Conservation (phyloP, 2,113 vertebrate species). For the Blennius ocellaris region DNA sequence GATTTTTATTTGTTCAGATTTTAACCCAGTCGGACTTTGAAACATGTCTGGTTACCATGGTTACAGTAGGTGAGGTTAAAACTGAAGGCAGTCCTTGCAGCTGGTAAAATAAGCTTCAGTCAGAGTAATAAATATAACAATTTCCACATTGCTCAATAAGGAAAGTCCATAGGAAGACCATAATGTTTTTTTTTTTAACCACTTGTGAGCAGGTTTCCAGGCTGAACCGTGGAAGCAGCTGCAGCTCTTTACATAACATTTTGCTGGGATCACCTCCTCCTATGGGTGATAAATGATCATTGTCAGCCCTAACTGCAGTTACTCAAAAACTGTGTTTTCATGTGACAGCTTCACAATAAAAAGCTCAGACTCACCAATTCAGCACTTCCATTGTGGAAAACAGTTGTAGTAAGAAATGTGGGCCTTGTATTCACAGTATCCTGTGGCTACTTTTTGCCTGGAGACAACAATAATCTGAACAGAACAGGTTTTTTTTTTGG, state of each 20-base stretch:
- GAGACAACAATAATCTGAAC: too few relatives aligned
- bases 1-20: not conserved
- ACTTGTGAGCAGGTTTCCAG: not conserved
- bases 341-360: slow-evolving; percentile 4
- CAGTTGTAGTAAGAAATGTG: too few relatives aligned
- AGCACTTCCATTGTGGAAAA: too few relatives aligned
- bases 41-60: not conserved
- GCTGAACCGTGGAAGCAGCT: not conserved
- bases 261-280: not conserved
- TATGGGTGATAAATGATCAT: not conserved
- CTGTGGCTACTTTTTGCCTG: too few relatives aligned
- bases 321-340: not conserved
- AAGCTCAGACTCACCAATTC: not conserved
- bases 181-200: slow-evolving; percentile 5
- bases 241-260: not conserved
- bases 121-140: too few relatives aligned
- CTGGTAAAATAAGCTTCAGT: too few relatives aligned
- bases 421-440: too few relatives aligned
- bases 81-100: too few relatives aligned
- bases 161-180: not conserved
- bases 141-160: too few relatives aligned
- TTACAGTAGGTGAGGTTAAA: not conserved
- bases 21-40: not conserved
- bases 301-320: not conserved
- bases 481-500: too few relatives aligned